Base-by-base conservation (phyloP, 2,113 vertebrate species). In the Phylloscopus whistleri region DNA sequence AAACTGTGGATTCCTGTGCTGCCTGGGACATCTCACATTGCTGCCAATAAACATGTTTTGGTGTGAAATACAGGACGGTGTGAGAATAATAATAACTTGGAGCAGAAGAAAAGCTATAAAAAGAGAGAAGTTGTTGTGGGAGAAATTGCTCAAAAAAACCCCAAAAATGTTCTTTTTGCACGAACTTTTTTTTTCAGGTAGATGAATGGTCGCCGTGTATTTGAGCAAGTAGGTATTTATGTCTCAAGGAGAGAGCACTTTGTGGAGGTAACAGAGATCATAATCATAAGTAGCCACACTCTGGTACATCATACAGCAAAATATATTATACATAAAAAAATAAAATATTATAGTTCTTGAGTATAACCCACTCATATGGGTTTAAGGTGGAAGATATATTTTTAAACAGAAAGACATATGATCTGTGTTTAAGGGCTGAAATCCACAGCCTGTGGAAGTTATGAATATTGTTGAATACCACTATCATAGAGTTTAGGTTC, bases 21-120 rank as follows among this genome's bases (percentile, higher is more conserved):
- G 73, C 79, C 55, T 87, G 89, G 79, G 77, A 87, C 84, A 89
- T 58, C 3, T 0, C 81, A 79, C 62, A 22, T 20, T 73, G 89
- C 81, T 96, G 74, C 67, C 91, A 87, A 93, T 91, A 94, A 96
- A 95, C 74, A 82, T 7, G 43, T 26, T 95, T 39, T 80, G 63
- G 81, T 94, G 84, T 89, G 94, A 97, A 94, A 84, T 94, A 84
- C 1, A 0, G 52, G 17, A 46, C 3, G 8, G 62, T 3, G 16
- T 44, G 74, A 2, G 78, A 94, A 96, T 95, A 91, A 84, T 87
- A 92, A 94, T 76, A 95, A 82, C 89, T 89, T 39, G 33, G 51
- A 94, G 59, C 67, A 86, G 82, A 88, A 93, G 83, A 93, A 83
- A 85, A 19, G 43, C 70, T 94, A 84, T 96, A 94, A 95, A 95